Base-by-base conservation (phyloP, 2,113 vertebrate genomes). In the Athene noctua region DNA sequence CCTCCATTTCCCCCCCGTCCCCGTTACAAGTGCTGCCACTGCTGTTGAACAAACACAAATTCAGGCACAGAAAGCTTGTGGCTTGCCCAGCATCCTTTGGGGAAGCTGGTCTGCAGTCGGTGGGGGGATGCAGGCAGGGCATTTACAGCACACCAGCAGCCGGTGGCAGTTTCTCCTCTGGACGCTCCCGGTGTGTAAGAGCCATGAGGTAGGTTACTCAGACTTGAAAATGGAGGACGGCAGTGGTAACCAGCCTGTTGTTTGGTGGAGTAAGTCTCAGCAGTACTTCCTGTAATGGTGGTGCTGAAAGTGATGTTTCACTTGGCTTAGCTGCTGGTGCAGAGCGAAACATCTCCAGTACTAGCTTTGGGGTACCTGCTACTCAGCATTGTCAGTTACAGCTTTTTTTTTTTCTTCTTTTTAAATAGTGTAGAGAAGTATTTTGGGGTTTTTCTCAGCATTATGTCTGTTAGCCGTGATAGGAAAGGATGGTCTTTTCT, bases 141-240 rank as follows among this genome's bases (percentile, higher is more conserved):
- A 0, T 52, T 63, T 11, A 0, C 42, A 38, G 68, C 68, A 12
- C 6, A 6, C 52, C 61, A 15, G 42, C 78, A 68, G 49, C 80
- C 51, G 21, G 2, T 40, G 84, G 67, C 68, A 70, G 67, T 55
- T 80, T 80, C 62, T 73, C 11, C 58, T 36, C 40, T 96, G 92
- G 93, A 66, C 7, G 18, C 74, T 83, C 72, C 86, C 77, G 49
- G 83, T 57, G 72, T 89, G 36, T 40, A 42, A 78, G 85, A 95
- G 62, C 78, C 87, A 63, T 81, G 92, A 94, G 88, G 84, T 86
- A 42, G 91, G 91, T 92, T 92, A 73, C 73, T 91, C 72, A 54
- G 96, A 54, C 95, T 92, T 32, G 94, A 97, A 96, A 96, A 97
- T 97, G 96, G 96, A 97, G 95, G 96, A 90, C 93, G 86, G 86